Base-by-base conservation (phyloP, 2,797 vertebrate species). In the Eulemur rubriventer region DNA sequence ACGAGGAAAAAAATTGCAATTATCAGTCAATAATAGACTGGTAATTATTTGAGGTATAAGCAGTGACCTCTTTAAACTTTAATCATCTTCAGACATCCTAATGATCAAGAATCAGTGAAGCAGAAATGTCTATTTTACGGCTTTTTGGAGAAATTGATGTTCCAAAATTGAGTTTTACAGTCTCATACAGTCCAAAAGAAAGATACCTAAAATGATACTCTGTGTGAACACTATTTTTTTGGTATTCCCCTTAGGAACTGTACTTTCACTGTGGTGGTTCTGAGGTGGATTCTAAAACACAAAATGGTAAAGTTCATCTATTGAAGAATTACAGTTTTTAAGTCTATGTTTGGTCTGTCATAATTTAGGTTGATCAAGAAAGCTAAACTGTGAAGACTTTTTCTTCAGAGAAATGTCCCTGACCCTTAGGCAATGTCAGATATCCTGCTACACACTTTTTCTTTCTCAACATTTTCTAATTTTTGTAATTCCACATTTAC, bases 61-160 rank as follows among this genome's bases (percentile, higher is more conserved):
- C 24, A 92, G 43, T 91, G 63, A 93, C 69, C 76, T 95, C 80
- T 97, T 95, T 93, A 94, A 94, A 97, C 85, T 82, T 96, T 88
- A 82, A 92, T 97, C 41, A 70, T 93, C 72, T 95, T 57, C 79
- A 35, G 72, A 48, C 72, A 96, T 95, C 52, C 63, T 89, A 82
- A 85, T 96, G 82, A 94, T 95, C 67, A 97, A 91, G 67, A 96
- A 35, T 82, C 91, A 92, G 61, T 95, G 95, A 91, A 89, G 88
- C 50, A 97, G 76, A 96, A 96, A 95, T 96, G 26, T 52, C 83
- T 91, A 50, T 96, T 98, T 94, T 97, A 96, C 95, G 81, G 52
- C 92, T 93, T 97, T 97, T 92, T 95, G 70, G 80, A 92, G 73
- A 96, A 97, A 70, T 85, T 92, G 92, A 95, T 97, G 69, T 94